These are phyloP conservation scores for Leptopilina clavipes DNA, from an alignment of 1,140 invertebrate species.

Conservation along the genomic window DNA sequence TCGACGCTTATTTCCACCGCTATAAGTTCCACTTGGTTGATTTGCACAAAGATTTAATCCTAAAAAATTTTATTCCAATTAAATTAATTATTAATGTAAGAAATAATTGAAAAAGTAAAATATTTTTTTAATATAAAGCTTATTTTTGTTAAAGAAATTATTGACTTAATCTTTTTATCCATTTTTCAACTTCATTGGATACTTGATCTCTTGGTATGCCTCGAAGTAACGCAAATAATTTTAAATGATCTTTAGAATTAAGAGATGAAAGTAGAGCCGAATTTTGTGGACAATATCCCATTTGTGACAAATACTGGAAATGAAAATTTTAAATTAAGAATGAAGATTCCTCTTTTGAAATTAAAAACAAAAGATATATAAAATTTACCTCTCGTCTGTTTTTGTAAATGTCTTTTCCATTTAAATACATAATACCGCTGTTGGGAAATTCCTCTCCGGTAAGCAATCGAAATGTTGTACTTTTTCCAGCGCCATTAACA, in stretches of 20 bases:
- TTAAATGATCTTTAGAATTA: conserved; percentile 82
- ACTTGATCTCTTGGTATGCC: conserved; percentile 77
- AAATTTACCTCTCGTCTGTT: conserved; percentile 72
- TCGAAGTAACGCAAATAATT: conserved; percentile 81
- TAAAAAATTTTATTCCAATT: conserved; percentile 43
- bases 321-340: conserved; percentile 7
- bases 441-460: conserved; percentile 86
- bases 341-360: neutral
- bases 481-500: conserved; percentile 89
- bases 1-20: conserved; percentile 96
- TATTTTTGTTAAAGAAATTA: neutral
- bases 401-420: conserved; percentile 64
- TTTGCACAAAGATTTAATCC: conserved; percentile 69
- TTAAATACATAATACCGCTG: conserved; percentile 76
- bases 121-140: too few relatives aligned
- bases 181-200: conserved; percentile 73
- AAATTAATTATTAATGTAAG: neutral
- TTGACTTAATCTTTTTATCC: conserved; percentile 74
- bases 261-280: conserved; percentile 83
- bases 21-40: conserved; percentile 78
- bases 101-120: conserved; percentile 1
- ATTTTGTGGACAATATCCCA: conserved; percentile 84
- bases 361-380: neutral
- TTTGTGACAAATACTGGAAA: conserved; percentile 73
- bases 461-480: conserved; percentile 92